Conservation (phyloP, 2,113 vertebrate genomes). For the Okapia johnstoni region DNA sequence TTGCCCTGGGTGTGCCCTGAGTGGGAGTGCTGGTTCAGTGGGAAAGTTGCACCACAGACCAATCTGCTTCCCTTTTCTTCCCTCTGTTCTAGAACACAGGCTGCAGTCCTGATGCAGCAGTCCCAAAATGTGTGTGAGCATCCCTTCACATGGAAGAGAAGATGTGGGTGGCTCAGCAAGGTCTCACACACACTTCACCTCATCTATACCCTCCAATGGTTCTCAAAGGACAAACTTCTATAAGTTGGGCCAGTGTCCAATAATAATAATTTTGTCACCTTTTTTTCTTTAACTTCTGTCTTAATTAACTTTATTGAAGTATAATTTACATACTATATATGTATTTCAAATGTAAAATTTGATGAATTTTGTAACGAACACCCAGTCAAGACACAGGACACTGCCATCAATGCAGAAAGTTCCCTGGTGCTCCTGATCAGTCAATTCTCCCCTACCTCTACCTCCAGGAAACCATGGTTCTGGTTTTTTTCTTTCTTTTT, state of each 20-base stretch:
- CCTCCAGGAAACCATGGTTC: no score
- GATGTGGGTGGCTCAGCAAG: not conserved
- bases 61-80: not conserved
- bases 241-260: not conserved
- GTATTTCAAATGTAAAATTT: not conserved
- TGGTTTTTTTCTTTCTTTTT: not conserved
- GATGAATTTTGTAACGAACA: not conserved
- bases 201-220: not conserved
- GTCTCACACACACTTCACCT: not conserved
- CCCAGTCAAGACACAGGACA: no score
- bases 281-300: not conserved
- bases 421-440: fast-evolving
- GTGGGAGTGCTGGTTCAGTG: not conserved
- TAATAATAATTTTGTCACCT: not conserved
- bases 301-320: not conserved
- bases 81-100: not conserved
- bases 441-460: not conserved
- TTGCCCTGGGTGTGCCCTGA: not conserved
- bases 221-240: not conserved
- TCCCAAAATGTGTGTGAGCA: not conserved
- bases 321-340: not conserved
- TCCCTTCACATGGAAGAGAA: not conserved
- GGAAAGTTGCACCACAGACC: not conserved
- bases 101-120: not conserved
- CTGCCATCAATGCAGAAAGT: not conserved